phyloP scores from a whole-genome alignment of 2,888 invertebrate species.

The Xestobium rufovillosum region DNA sequence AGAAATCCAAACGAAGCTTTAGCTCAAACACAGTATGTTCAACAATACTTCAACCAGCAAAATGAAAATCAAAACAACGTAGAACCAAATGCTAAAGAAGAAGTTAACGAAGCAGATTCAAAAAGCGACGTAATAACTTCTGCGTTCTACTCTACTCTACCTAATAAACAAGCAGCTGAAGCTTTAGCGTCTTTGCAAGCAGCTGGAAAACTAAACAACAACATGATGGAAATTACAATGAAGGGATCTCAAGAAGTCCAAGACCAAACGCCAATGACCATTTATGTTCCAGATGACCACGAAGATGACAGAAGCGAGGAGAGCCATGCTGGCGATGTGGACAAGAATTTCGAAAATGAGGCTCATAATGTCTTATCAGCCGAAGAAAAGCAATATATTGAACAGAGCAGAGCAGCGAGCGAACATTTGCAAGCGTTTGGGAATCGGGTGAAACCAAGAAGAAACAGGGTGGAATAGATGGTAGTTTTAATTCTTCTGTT shows the following conservation, averaged over 20 bases:
- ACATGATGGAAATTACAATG: slow-evolving; percentile 36
- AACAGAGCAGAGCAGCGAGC: too few species aligned
- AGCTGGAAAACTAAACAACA: slow-evolving; percentile 46
- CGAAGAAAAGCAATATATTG: too few species aligned
- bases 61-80: slow-evolving; percentile 27
- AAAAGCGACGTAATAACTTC: slow-evolving; percentile 39
- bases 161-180: slow-evolving; percentile 56
- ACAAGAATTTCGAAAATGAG: slow-evolving; percentile 24
- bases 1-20: slow-evolving; percentile 28
- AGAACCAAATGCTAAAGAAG: slow-evolving; percentile 29
- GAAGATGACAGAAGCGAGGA: slow-evolving; percentile 21
- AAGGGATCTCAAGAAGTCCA: slow-evolving; percentile 36
- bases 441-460: too few species aligned
- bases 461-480: too few species aligned
- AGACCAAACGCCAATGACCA: slow-evolving; percentile 47
- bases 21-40: slow-evolving; percentile 32
- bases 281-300: slow-evolving; percentile 45
- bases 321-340: slow-evolving; percentile 20
- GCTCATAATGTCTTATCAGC: too few species aligned
- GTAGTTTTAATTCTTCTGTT: too few species aligned
- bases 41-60: slow-evolving; percentile 31
- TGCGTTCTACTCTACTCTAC: slow-evolving; percentile 51
- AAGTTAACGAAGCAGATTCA: slow-evolving; percentile 10
- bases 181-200: slow-evolving; percentile 53
- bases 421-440: too few species aligned